These are phyloP conservation scores for Craniophora ligustri DNA, from an alignment of 2,888 invertebrate species.

Conservation along the genomic window DNA sequence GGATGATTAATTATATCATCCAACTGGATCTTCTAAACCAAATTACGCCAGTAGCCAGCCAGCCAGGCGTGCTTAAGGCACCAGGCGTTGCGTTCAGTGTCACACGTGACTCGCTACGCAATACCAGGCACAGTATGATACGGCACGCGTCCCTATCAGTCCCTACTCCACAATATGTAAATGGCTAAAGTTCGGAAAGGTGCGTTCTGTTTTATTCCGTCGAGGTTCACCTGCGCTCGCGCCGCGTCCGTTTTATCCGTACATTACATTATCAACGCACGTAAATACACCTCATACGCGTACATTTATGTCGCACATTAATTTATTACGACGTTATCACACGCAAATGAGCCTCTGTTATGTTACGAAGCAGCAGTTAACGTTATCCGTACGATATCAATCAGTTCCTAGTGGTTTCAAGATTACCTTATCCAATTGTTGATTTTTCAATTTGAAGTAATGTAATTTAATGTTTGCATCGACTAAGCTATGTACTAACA, in stretches of 20 bases:
- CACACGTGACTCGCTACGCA: not conserved
- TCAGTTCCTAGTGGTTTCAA: conserved; percentile 8
- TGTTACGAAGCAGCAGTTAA: conserved; percentile 9
- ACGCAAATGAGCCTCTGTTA: conserved; percentile 13
- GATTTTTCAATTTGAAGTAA: conserved; percentile 4
- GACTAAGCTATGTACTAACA: not conserved
- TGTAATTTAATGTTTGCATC: not conserved
- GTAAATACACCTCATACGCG: not conserved
- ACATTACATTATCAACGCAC: conserved; percentile 7
- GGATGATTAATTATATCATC: no score
- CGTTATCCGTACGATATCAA: conserved; percentile 7
- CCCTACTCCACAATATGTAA: not conserved
- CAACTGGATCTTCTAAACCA: no score
- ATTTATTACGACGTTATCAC: conserved; percentile 12
- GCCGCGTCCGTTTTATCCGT: not conserved
- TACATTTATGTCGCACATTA: not conserved
- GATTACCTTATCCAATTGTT: conserved; percentile 13
- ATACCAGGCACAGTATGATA: not conserved
- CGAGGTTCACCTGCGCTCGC: not conserved
- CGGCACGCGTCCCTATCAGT: not conserved
- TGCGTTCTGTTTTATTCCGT: conserved; percentile 22
- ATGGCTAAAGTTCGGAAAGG: not conserved
- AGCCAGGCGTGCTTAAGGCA: no score
- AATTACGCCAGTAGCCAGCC: no score
- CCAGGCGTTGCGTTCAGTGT: not conserved